Base-by-base conservation (phyloP, 1,140 invertebrate species). In the Gerris buenoi region DNA sequence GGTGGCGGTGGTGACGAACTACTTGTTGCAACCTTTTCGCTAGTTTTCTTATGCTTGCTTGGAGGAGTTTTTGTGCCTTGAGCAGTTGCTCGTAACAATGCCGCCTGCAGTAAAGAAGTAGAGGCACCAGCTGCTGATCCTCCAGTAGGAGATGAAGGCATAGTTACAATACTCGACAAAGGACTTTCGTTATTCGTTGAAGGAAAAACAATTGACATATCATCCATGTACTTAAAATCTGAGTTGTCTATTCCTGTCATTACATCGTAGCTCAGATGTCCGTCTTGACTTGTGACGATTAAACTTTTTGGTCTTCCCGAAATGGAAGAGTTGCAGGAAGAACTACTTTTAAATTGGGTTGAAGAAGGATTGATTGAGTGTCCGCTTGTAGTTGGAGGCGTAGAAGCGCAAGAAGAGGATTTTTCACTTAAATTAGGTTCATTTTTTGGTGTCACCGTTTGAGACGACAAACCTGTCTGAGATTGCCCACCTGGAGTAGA, bases 181-280 rank as follows among this genome's bases (percentile, higher is more conserved):
- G 86, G 85, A 74, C 86, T 88, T 75, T 88, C 88, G 69, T 84
- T 83, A 61, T 82, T 84, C 26, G 88, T 88, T 67, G 88, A 88
- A 23, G 86, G 83, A 61, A 92, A 78, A 69, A 88, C 87, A 28
- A 92, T 82, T 3, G 90, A 93, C 76, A 90, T 93, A 74, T 94
- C 91, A 74, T 93, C 91, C 91, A 93, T 93, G 74, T 84, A 94
- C 22, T 86, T 81, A 46, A 93, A 77, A 77, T 93, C 91, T 15
- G 87, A 87, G 61, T 85, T 86, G 74, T 92, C 89, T 72, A 91
- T 77, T 66, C 87, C 88, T 26, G 87, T 82, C 64, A 91, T 77
- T 66, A 88, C 79, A 73, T 93, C 89, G 73, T 87, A 90, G 26
- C 84, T 86, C 14, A 71, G 69, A 15, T 75, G 76, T 70, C 83